These are phyloP conservation scores for Hyaena hyaena DNA, from an alignment of 2,113 vertebrate species.

Conservation along the genomic window DNA sequence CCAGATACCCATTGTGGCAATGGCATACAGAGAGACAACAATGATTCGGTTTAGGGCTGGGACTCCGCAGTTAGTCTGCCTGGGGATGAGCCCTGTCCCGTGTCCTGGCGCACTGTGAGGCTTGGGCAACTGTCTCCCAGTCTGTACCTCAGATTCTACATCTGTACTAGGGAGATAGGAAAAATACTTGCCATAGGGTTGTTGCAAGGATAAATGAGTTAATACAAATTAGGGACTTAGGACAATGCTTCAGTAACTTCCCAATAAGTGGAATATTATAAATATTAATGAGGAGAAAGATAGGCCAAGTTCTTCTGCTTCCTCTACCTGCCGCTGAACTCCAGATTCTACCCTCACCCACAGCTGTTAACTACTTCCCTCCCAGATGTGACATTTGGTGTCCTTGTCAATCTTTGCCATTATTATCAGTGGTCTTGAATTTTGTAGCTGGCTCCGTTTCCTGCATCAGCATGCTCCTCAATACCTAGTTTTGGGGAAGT, in stretches of 20 bases:
- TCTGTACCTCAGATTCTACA: background rate
- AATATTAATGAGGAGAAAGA: background rate
- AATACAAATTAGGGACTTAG: background rate
- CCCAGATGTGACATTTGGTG: background rate
- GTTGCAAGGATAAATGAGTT: background rate
- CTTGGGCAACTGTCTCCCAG: background rate
- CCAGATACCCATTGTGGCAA: background rate
- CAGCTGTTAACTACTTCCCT: background rate
- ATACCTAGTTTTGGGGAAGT: background rate
- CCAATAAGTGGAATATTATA: background rate
- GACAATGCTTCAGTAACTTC: background rate
- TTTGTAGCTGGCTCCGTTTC: too few species aligned
- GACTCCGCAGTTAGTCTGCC: background rate
- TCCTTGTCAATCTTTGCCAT: background rate
- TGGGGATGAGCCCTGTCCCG: background rate
- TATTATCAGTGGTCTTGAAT: background rate
- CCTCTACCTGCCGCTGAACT: background rate
- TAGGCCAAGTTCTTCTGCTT: background rate
- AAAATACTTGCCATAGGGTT: background rate
- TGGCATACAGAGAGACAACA: background rate
- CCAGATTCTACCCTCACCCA: accelerated
- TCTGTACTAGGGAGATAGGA: background rate
- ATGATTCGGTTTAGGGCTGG: background rate
- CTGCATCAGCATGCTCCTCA: background rate
- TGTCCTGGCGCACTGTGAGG: accelerated